Evolutionary conservation across 2,113 vertebrate genomes (phyloP).

Genomic region (Polyodon spathula): DNA sequence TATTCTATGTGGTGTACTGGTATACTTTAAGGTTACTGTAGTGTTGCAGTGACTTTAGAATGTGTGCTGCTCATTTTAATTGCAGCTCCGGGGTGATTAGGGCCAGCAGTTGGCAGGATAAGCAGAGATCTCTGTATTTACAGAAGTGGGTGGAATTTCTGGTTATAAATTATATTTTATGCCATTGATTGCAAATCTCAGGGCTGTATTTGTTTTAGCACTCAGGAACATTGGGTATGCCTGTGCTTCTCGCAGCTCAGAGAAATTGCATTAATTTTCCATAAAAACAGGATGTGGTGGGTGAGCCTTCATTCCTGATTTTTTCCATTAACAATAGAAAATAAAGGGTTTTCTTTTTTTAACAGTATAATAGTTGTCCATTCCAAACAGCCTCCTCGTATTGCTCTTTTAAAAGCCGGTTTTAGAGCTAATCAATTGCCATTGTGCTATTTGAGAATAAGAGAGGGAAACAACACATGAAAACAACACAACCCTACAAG

Average conservation of each 20-base stretch:
- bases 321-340: constrained; percentile 28
- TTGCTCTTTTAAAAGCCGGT: too few species aligned
- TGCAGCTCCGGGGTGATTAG: not conserved
- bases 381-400: too few species aligned
- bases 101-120: not conserved
- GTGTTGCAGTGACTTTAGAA: constrained; percentile 8
- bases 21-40: too few species aligned
- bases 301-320: constrained; percentile 8
- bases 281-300: constrained; percentile 32
- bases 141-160: not conserved
- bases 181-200: not conserved
- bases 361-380: not conserved
- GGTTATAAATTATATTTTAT: constrained; percentile 1
- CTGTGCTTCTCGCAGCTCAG: not conserved
- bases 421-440: too few species aligned
- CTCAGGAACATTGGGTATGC: not conserved
- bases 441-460: too few species aligned
- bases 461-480: too few species aligned
- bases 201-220: constrained; percentile 13
- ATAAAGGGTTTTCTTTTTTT: constrained; percentile 16
- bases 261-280: constrained; percentile 22
- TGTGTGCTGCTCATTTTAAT: constrained; percentile 14
- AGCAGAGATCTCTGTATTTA: not conserved
- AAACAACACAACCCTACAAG: too few species aligned
- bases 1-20: too few species aligned